A percentile compares a stretch with the other conserved stretches of the same genome.
Evolutionary conservation across 2,113 vertebrate species (phyloP).

Genomic region (Agapornis roseicollis): DNA sequence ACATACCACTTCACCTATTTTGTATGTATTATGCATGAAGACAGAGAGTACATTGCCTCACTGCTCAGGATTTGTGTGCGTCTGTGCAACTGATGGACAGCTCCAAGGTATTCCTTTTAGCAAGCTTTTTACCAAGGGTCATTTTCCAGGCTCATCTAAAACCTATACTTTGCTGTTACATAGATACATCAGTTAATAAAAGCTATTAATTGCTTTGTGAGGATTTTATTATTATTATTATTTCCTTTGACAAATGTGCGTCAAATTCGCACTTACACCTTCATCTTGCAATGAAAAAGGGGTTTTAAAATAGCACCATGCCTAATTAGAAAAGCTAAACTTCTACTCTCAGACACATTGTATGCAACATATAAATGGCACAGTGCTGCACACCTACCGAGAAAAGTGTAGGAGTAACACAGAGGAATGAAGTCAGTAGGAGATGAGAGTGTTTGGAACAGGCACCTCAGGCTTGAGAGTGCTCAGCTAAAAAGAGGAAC

Average conservation of each 20-base stretch:
- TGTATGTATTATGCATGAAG: slow-evolving; percentile 87
- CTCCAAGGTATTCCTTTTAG: slow-evolving; percentile 71
- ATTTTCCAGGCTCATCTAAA: slow-evolving; percentile 63
- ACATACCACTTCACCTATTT: slow-evolving; percentile 85
- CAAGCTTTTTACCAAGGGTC: slow-evolving; percentile 50
- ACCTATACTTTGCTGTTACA: slow-evolving; percentile 62
- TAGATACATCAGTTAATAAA: slow-evolving; percentile 53
- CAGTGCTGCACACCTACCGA: not conserved
- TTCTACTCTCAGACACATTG: slow-evolving; percentile 3
- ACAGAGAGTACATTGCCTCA: slow-evolving; percentile 75
- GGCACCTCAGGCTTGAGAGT: slow-evolving; percentile 11
- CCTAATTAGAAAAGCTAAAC: slow-evolving; percentile 55
- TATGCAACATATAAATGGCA: slow-evolving; percentile 5
- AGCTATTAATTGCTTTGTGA: slow-evolving; percentile 43
- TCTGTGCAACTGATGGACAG: slow-evolving; percentile 81
- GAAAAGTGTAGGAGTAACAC: slow-evolving; percentile 21
- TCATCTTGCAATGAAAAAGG: slow-evolving; percentile 11
- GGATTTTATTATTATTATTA: slow-evolving; percentile 47
- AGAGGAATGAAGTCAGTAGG: slow-evolving; percentile 53
- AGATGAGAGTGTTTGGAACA: slow-evolving; percentile 39
- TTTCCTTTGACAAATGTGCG: slow-evolving; percentile 50
- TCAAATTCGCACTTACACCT: slow-evolving; percentile 40
- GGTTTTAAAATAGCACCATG: slow-evolving; percentile 17
- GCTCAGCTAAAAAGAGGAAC: not conserved
- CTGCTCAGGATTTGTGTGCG: slow-evolving; percentile 73